Conservation (phyloP, 2,888 invertebrate species). For the Xestobium rufovillosum region DNA sequence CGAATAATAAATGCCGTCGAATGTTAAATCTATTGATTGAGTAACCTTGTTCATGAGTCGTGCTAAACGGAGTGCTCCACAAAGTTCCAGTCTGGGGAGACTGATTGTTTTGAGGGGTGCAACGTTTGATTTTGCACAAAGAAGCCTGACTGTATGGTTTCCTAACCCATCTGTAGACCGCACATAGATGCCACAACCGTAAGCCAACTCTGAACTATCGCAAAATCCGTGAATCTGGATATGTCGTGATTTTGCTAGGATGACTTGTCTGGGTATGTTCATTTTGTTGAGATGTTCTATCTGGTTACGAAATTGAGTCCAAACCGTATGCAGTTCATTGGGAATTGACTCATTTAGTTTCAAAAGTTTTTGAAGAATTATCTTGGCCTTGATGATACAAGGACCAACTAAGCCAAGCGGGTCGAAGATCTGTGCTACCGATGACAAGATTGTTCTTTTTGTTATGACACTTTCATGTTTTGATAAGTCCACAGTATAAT, state of each 20-base stretch:
- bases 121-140: conserved; percentile 23
- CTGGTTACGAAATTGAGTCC: conserved; percentile 14
- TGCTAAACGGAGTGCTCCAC: conserved; percentile 17
- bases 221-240: conserved; percentile 26
- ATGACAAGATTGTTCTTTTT: conserved; percentile 18
- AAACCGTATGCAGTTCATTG: conserved; percentile 11
- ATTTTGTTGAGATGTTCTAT: conserved; percentile 11
- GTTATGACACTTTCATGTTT: no score
- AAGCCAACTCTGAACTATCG: no score
- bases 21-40: neutral
- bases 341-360: conserved; percentile 18
- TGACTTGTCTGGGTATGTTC: conserved; percentile 16
- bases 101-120: conserved; percentile 22
- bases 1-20: neutral
- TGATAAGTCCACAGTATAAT: no score
- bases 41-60: conserved; percentile 11
- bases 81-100: conserved; percentile 22
- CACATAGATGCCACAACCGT: conserved; percentile 22
- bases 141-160: conserved; percentile 7
- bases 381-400: conserved; percentile 20
- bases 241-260: neutral
- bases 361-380: conserved; percentile 24
- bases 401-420: conserved; percentile 23
- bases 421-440: conserved; percentile 24
- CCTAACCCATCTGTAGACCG: conserved; percentile 14